A percentile compares a stretch with the other conserved stretches of the same genome.
Conservation (phyloP, 2,113 vertebrate genomes). For the Argyrosomus japonicus region DNA sequence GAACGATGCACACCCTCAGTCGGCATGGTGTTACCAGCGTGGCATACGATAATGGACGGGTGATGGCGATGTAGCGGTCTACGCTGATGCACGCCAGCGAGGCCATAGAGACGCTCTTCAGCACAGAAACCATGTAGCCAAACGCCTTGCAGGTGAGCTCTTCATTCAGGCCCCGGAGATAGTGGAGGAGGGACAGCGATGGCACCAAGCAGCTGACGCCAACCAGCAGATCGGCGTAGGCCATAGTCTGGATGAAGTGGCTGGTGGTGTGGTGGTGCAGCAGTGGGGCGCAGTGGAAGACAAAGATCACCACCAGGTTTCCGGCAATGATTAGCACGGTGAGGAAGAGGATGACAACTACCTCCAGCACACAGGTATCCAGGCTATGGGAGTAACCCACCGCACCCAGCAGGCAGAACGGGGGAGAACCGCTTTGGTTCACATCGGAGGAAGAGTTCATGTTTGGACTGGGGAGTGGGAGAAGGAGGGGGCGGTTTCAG, state of each 20-base stretch:
- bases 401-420: conserved; percentile 90
- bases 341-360: conserved; percentile 90
- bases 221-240: conserved; percentile 93
- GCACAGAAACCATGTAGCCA: conserved; percentile 91
- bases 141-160: conserved; percentile 90
- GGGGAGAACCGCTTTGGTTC: conserved; percentile 84
- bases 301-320: conserved; percentile 93
- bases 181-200: conserved; percentile 90
- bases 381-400: conserved; percentile 87
- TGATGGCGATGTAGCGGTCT: conserved; percentile 83
- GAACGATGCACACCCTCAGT: conserved; percentile 88
- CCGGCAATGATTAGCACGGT: conserved; percentile 92
- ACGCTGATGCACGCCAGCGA: conserved; percentile 94
- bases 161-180: conserved; percentile 86
- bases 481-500: conserved; percentile 54
- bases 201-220: conserved; percentile 93
- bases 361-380: conserved; percentile 92
- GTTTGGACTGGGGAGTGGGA: conserved; percentile 78
- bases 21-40: conserved; percentile 92
- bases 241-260: conserved; percentile 97
- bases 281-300: conserved; percentile 94
- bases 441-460: conserved; percentile 88
- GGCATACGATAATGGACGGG: conserved; percentile 90
- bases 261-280: conserved; percentile 94
- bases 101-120: conserved; percentile 95